phyloP scores from a whole-genome alignment of 2,888 invertebrate species.

The Patella depressa region DNA sequence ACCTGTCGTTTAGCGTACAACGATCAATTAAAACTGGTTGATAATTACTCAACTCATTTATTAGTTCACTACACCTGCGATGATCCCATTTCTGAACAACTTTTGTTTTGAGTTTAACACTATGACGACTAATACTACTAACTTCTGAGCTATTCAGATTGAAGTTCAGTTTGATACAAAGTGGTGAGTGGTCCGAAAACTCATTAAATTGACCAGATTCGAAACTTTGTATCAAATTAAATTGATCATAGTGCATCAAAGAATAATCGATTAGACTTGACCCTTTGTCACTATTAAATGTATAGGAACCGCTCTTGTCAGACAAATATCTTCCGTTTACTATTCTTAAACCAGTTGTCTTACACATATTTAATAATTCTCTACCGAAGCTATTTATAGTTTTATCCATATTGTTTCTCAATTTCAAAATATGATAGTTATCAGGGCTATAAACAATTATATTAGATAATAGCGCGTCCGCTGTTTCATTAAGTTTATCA shows the following conservation, averaged over 20 bases:
- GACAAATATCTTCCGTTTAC: too few relatives aligned
- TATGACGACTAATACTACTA: neutral
- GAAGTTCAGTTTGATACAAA: neutral
- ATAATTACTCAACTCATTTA: neutral
- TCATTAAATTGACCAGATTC: neutral
- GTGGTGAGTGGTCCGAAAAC: neutral
- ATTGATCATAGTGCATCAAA: too few relatives aligned
- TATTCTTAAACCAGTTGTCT: too few relatives aligned
- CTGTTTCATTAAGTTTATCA: neutral
- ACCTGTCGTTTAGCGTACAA: neutral
- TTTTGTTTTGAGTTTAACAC: neutral
- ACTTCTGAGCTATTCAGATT: neutral
- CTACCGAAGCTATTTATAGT: too few relatives aligned
- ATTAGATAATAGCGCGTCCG: neutral
- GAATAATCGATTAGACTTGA: too few relatives aligned
- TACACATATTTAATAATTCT: too few relatives aligned
- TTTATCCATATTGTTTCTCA: too few relatives aligned
- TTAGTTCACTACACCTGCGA: neutral
- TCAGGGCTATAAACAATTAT: neutral
- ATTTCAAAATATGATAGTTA: neutral
- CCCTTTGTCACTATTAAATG: too few relatives aligned
- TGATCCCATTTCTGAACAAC: neutral
- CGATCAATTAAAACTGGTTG: neutral
- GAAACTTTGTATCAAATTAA: neutral
- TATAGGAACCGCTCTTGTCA: too few relatives aligned